phyloP scores from a whole-genome alignment of 2,797 vertebrate species.

The Sparus aurata region DNA sequence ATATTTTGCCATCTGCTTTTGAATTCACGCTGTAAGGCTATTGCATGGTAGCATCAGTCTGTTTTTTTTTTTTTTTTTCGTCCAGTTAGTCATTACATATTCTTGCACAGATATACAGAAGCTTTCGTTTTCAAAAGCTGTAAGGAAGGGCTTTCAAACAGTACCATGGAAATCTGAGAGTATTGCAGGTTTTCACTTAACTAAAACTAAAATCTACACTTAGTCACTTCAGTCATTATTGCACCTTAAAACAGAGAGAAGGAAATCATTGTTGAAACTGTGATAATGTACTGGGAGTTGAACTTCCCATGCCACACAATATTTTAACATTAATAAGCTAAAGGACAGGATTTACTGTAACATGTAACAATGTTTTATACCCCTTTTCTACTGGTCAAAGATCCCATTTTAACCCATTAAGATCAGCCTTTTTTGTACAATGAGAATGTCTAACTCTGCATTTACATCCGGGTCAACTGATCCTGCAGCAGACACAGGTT shows the following conservation, averaged over 20 bases:
- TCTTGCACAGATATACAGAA: not conserved
- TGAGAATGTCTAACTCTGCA: no score
- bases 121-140: not conserved
- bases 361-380: no score
- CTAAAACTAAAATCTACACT: not conserved
- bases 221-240: conserved; percentile 16
- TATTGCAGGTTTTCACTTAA: conserved; percentile 1
- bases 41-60: not conserved
- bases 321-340: conserved; percentile 18
- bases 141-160: not conserved
- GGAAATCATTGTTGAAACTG: not conserved
- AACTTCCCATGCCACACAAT: not conserved
- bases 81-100: not conserved
- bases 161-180: not conserved
- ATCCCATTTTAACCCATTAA: no score
- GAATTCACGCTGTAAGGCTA: not conserved
- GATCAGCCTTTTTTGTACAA: no score
- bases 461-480: no score
- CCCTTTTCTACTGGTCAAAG: no score
- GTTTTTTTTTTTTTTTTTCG: not conserved
- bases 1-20: not conserved
- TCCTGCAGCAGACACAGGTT: no score
- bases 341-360: not conserved
- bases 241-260: not conserved
- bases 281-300: not conserved